Base-by-base conservation (phyloP, 2,888 invertebrate species). In the Sarcophaga subvicina region DNA sequence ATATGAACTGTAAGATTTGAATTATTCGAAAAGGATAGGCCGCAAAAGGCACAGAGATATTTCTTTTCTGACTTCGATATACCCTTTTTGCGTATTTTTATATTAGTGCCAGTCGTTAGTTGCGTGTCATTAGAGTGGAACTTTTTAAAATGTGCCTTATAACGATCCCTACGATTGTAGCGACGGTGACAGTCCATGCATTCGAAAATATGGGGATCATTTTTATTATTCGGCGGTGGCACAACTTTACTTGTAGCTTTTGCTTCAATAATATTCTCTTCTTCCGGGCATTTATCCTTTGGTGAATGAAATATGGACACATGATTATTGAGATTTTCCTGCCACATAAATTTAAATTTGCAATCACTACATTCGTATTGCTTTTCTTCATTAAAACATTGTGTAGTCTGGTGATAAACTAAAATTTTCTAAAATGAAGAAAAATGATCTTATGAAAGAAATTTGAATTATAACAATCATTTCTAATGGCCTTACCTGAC, bases 1-100 rank as follows among this genome's bases (percentile, higher is more conserved):
- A 96, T 95, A 89, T 96, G 96, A 3, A 96, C 95, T 22, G 95
- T 95, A 14, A 95, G 92, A 90, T 95, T 95, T 0, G 95, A 95
- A 0, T 95, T 95, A 86, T 95, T 95, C 45, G 95, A 94, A 88
- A 95, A 95, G 10, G 95, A 94, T 17, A 95, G 94, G 0, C 95
- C 95, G 89, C 95, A 95, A 90, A 95, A 95, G 5, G 95, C 93
- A 83, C 95, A 95, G 5, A 95, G 91, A 63, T 91, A 93, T 76
- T 94, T 94, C 67, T 94, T 95, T 5, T 94, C 93, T 20, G n/a
- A 27, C 54, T 75, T 86, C 4, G 69, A 10, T 37, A 64, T n/a
- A 8, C 83, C 0, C 17, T 78, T 54, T 59, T 80, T 80, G 2
- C 86, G 83, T n/a, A 64, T 60, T 79, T 72, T 80, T 25, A 20